These are phyloP conservation scores for Drosophila lacicola DNA, from an alignment of 2,888 invertebrate genomes.

Conservation along the genomic window DNA sequence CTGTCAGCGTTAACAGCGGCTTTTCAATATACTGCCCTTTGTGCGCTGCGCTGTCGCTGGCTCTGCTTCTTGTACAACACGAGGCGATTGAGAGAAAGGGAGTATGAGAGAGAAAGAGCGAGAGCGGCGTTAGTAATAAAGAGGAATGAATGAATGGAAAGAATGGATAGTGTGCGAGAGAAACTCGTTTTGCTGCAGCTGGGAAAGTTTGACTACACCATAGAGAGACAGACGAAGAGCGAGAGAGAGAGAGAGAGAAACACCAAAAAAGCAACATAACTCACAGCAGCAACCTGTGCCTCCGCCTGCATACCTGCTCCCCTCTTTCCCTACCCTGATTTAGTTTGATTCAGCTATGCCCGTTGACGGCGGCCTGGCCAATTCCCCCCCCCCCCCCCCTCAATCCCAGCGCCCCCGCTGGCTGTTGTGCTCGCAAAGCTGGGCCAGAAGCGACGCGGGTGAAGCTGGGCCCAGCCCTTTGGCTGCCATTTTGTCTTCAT, in stretches of 20 bases:
- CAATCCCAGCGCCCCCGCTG: too few species aligned
- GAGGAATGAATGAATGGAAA: conserved; percentile 16
- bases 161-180: conserved; percentile 33
- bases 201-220: conserved; percentile 47
- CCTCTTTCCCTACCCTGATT: background rate
- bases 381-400: conserved; percentile 35
- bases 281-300: conserved; percentile 37
- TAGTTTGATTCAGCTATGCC: background rate
- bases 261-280: background rate
- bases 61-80: conserved; percentile 29
- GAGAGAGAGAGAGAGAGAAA: background rate
- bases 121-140: conserved; percentile 4
- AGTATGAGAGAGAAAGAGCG: background rate
- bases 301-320: conserved; percentile 15
- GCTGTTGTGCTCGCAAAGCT: too few species aligned
- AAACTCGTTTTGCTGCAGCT: conserved; percentile 57
- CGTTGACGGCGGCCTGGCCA: conserved; percentile 16
- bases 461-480: conserved; percentile 22
- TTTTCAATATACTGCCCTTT: conserved; percentile 33
- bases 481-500: conserved; percentile 58
- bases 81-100: conserved; percentile 1
- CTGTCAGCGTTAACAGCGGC: conserved; percentile 9
- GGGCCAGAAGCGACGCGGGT: too few species aligned
- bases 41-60: conserved; percentile 9
- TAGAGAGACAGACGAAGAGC: background rate